Evolutionary conservation across 2,113 vertebrate species (phyloP).

Genomic region (Haplochromis vanheusdeni): DNA sequence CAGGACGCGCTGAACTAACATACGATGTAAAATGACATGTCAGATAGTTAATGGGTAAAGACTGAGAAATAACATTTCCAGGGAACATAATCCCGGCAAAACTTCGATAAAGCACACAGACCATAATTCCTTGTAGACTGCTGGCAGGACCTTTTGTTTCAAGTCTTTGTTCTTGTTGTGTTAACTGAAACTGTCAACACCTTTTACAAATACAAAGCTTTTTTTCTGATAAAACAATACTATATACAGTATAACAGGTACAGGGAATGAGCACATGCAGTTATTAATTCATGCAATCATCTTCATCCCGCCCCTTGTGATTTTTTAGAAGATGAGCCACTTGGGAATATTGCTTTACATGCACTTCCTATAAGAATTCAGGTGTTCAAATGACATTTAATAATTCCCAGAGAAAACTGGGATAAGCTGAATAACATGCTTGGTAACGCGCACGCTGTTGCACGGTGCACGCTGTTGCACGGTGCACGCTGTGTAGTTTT

Average conservation of each 20-base stretch:
- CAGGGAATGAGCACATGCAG: neutral
- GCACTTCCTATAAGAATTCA: neutral
- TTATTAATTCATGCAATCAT: neutral
- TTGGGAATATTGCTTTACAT: constrained; percentile 30
- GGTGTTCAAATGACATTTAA: constrained; percentile 18
- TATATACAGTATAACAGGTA: neutral
- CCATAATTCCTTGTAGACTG: neutral
- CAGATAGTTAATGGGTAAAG: neutral
- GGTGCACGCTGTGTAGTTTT: neutral
- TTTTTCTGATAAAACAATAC: neutral
- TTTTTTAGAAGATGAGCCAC: neutral
- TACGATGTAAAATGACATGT: neutral
- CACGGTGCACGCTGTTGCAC: accelerated
- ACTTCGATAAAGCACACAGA: neutral
- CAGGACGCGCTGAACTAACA: neutral
- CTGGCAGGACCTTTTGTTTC: neutral
- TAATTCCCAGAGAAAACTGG: constrained; percentile 19
- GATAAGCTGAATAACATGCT: neutral
- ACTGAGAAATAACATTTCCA: neutral
- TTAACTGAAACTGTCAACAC: neutral
- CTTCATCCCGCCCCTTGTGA: neutral
- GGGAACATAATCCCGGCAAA: neutral
- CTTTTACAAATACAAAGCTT: neutral
- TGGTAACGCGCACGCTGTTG: neutral
- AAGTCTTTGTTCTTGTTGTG: neutral